Base-by-base conservation (phyloP, 2,888 invertebrate genomes). In the Ochropleura plecta region DNA sequence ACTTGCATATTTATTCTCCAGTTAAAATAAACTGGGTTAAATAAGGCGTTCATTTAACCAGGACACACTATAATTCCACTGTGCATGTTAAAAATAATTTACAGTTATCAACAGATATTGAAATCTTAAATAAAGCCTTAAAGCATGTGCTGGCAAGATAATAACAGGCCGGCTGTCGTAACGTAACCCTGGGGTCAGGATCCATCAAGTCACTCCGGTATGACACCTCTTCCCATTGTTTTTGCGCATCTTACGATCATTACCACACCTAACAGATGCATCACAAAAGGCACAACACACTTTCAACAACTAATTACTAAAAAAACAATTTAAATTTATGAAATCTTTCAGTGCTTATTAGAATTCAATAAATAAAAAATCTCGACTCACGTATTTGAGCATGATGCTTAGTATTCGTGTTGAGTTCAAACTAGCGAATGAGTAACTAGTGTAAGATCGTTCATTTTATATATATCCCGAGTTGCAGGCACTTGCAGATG, bases 341-440 rank as follows among this genome's bases (percentile, higher is more conserved):
- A 85, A 78, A 83, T 79, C 75, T 79, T 86, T 82, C 64, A 73
- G 66, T 80, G 81, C 73, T 83, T 88, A 86, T 71, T 79, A 77
- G 79, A 84, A 86, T 85, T 83, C 85, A 72, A 80, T 81, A 85
- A 79, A 83, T 81, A 79, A 76, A 76, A 83, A 76, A 78, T 74
- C 53, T 80, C 16, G 70, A 96, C 96, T 96, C 93, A 96, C 96
- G 95, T 96, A 96, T 96, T 95, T 96, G 86, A 96, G 91, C 96
- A 96, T 96, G 93, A 87, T 95, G 95, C 91, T 95, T 90, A 91
- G 94, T 94, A 91, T 93, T 94, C 95, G 92, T 93, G 91, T 92
- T 92, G 95, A 94, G 94, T 94, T 94, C 95, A 94, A 93, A 93
- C 93, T 94, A 94, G 95, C 95, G 96, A 96, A 95, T 96, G 96